These are phyloP conservation scores for Pipistrellus kuhlii DNA, from an alignment of 2,797 vertebrate species.

Conservation along the genomic window DNA sequence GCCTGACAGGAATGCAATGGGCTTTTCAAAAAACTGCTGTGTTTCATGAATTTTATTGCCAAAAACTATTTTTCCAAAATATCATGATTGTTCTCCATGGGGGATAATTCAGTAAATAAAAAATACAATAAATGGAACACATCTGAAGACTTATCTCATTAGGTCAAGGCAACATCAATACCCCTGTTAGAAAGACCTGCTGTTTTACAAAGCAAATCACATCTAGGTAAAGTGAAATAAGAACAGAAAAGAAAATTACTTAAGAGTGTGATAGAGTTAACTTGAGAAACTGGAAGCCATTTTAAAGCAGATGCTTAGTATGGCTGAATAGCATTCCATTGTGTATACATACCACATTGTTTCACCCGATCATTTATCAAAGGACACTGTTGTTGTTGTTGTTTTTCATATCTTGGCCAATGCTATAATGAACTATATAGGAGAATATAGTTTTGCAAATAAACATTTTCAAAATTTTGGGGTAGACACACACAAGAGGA, in stretches of 20 bases:
- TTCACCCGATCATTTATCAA: not conserved
- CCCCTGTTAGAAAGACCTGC: not conserved
- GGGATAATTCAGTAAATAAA: constrained; percentile 22
- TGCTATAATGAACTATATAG: not conserved
- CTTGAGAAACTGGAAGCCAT: not conserved
- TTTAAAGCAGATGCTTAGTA: not conserved
- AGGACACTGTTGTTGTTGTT: not conserved
- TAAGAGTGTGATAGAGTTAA: not conserved
- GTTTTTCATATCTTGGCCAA: not conserved
- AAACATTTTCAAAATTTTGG: not conserved
- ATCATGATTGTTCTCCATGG: not conserved
- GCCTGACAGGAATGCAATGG: not conserved
- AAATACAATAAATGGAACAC: not conserved
- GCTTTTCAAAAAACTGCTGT: not conserved
- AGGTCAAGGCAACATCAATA: not conserved
- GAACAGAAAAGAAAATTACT: not conserved
- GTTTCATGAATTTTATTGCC: constrained; percentile 33
- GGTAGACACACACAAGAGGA: not conserved
- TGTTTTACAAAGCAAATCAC: not conserved
- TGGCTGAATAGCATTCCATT: not conserved
- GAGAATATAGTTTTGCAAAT: not conserved
- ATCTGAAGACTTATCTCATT: not conserved
- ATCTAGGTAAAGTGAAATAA: not conserved
- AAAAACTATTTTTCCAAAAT: not conserved
- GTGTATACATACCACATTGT: not conserved